Conservation (phyloP, 2,797 vertebrate genomes). For the Takifugu ocellatus region DNA sequence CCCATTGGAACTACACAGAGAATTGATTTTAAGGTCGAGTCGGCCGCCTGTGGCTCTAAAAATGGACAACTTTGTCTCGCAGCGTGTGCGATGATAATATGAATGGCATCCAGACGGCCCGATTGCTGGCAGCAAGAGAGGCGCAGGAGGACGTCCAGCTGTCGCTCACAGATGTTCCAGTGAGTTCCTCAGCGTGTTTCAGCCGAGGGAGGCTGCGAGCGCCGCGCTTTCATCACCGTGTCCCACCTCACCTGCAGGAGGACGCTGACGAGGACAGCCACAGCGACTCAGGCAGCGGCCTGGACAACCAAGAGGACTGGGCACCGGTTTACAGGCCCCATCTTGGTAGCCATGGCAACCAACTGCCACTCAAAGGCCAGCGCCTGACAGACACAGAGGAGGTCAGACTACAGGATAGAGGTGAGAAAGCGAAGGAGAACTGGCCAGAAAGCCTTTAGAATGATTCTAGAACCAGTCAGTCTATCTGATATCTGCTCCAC, state of each 20-base stretch:
- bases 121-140: conserved; percentile 53
- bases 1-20: conserved; percentile 20
- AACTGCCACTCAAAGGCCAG: conserved; percentile 34
- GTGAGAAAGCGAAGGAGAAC: conserved; percentile 37
- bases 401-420: conserved; percentile 37
- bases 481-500: no score
- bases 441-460: background rate
- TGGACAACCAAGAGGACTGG: conserved; percentile 47
- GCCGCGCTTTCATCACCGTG: conserved; percentile 17
- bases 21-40: conserved; percentile 38
- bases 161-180: conserved; percentile 44
- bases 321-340: conserved; percentile 47
- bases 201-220: background rate
- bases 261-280: conserved; percentile 53
- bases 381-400: conserved; percentile 42
- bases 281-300: conserved; percentile 57
- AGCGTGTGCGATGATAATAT: conserved; percentile 53
- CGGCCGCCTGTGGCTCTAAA: conserved; percentile 30
- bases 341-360: conserved; percentile 52
- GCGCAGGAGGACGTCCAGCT: conserved; percentile 50
- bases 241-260: conserved; percentile 32
- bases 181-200: conserved; percentile 31
- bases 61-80: conserved; percentile 49
- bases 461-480: background rate
- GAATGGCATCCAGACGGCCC: conserved; percentile 57